phyloP scores from a whole-genome alignment of 2,113 vertebrate genomes.

The Struthio camelus region DNA sequence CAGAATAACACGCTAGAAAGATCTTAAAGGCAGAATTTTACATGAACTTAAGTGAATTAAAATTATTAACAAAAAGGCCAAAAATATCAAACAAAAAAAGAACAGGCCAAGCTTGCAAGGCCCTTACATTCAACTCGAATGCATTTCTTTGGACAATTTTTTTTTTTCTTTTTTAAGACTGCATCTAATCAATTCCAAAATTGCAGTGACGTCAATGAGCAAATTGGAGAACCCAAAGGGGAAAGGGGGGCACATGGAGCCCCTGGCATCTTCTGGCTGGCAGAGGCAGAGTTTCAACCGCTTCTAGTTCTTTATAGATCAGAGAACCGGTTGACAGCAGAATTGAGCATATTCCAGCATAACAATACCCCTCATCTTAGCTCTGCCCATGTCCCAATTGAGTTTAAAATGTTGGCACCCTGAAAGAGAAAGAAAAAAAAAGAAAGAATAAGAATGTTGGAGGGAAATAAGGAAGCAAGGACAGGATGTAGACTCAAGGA shows the following conservation, averaged over 20 bases:
- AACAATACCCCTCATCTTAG: slow-evolving; percentile 70
- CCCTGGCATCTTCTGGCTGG: slow-evolving; percentile 63
- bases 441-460: slow-evolving; percentile 60
- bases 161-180: slow-evolving; percentile 27
- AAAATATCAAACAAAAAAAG: slow-evolving; percentile 47
- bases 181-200: slow-evolving; percentile 59
- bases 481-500: slow-evolving; percentile 8
- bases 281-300: slow-evolving; percentile 63
- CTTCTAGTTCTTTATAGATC: slow-evolving; percentile 62
- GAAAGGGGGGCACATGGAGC: slow-evolving; percentile 27
- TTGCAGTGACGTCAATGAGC: slow-evolving; percentile 49
- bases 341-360: slow-evolving; percentile 67
- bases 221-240: slow-evolving; percentile 58
- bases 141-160: slow-evolving; percentile 54
- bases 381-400: slow-evolving; percentile 66
- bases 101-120: slow-evolving; percentile 57
- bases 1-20: slow-evolving; percentile 32
- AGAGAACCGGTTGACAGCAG: slow-evolving; percentile 66
- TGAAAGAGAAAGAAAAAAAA: slow-evolving; percentile 68
- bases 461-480: slow-evolving; percentile 44
- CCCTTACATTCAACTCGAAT: slow-evolving; percentile 58
- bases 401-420: slow-evolving; percentile 65
- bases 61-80: slow-evolving; percentile 43
- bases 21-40: slow-evolving; percentile 34
- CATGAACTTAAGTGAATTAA: slow-evolving; percentile 34